These are phyloP conservation scores for Heterotis niloticus DNA, from an alignment of 2,113 vertebrate genomes.

Conservation along the genomic window DNA sequence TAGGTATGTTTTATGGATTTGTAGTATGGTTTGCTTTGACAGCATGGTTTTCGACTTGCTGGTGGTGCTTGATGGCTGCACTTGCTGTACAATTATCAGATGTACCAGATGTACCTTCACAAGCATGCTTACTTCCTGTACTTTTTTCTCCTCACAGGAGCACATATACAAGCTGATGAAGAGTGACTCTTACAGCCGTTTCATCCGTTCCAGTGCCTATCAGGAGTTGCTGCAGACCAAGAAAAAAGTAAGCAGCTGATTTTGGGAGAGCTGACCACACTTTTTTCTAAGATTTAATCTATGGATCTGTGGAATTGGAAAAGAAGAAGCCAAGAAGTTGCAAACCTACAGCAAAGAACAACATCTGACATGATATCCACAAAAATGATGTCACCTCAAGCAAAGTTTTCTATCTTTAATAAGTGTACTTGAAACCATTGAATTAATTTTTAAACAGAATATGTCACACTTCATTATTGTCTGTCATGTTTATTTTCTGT, in stretches of 20 bases:
- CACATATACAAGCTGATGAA: slow-evolving; percentile 99
- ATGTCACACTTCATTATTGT: neutral
- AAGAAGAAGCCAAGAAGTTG: neutral
- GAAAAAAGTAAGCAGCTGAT: slow-evolving; percentile 81
- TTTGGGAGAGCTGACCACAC: neutral
- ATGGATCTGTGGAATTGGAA: neutral
- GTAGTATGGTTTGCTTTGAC: too few relatives aligned
- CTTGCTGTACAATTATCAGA: neutral
- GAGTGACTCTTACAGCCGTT: slow-evolving; percentile 96
- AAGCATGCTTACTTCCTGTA: neutral
- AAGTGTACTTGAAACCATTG: neutral
- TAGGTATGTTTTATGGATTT: too few relatives aligned
- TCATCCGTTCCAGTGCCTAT: slow-evolving; percentile 98
- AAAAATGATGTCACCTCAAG: neutral
- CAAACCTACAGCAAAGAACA: neutral
- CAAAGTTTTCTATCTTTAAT: neutral
- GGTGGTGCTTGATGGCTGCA: too few relatives aligned
- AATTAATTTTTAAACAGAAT: neutral
- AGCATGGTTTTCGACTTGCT: too few relatives aligned
- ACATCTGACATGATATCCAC: neutral
- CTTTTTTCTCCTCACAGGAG: slow-evolving; percentile 68
- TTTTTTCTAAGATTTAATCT: neutral
- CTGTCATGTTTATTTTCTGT: neutral
- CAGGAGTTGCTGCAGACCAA: slow-evolving; percentile 98
- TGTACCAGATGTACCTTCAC: neutral